Evolutionary conservation across 2,888 invertebrate species (phyloP), one percentile per base, ranked within the genome.

Genomic region (Cheilosia vulpina): DNA sequence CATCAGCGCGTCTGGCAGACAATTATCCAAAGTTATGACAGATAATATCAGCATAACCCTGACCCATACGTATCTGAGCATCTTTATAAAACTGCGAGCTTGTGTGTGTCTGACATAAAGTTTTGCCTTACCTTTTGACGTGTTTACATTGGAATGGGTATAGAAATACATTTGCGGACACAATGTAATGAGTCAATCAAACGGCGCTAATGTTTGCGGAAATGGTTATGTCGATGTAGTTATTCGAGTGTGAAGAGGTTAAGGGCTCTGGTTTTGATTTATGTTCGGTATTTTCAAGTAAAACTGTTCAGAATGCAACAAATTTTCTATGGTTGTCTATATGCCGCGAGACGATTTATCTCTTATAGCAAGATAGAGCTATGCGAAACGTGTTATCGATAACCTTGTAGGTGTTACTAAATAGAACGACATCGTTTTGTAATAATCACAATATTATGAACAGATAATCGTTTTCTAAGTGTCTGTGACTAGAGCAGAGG

Each of bases 281-380:
- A 45, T 2, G 2, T 53, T 41, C 62, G n/a, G 15, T 3, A 52
- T 60, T 63, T 31, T 3, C n/a, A 11, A 24, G 50, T 5, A 24
- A 31, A 27, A 53, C 52, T 53, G 27, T 31, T 17, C 17, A 31
- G 43, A 76, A 71, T 65, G 31, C 68, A 53, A 73, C 63, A 43
- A 34, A 68, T 52, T 15, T 7, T 6, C 11, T 19, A 17, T 62
- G 71, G 17, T 2, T 1, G 21, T 21, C 2, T 31, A 31, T 60
- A 43, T 72, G 58, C 66, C 65, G 60, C 57, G 21, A 58, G 11
- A 31, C 60, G 38, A 52, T 27, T 55, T 77, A 77, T 19, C 41
- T 77, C 77, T 62, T 50, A 82, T 66, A 50, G 62, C 77, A 77
- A 82, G 77, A 72, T 72, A 47, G 53, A 60, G 47, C 41, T 27